phyloP scores from a whole-genome alignment of 2,113 vertebrate genomes.

The Mormyrus iriodes region DNA sequence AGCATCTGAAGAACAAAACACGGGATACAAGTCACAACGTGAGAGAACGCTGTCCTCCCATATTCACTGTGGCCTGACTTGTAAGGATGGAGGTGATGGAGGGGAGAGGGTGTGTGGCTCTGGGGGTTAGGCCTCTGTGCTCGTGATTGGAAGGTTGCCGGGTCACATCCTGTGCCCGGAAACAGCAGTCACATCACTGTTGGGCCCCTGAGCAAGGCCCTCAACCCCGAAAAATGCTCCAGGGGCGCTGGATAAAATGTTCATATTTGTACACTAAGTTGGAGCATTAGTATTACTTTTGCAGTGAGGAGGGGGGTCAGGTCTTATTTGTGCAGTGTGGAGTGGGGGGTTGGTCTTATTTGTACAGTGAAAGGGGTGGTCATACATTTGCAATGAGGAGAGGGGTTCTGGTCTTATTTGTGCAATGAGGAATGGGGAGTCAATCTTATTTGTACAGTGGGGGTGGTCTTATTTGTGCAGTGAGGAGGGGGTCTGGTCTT shows the following conservation, averaged over 20 bases:
- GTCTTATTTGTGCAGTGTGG: not conserved
- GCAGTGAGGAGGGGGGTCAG: not conserved
- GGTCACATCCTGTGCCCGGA: not conserved
- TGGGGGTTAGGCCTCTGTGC: not conserved
- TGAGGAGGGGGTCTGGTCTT: no score
- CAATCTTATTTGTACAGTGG: no score
- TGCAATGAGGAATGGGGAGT: not conserved
- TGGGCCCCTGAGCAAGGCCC: not conserved
- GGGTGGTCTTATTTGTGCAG: no score
- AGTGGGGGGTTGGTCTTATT: no score
- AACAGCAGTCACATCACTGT: not conserved
- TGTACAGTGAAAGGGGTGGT: no score
- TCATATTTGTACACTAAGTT: not conserved
- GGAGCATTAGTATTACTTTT: not conserved
- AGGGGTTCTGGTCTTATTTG: no score
- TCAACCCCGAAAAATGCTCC: not conserved
- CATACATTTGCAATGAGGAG: not conserved
- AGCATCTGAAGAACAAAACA: slow-evolving; percentile 47
- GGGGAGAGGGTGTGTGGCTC: not conserved
- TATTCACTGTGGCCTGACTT: not conserved
- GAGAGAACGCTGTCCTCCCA: not conserved
- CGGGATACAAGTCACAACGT: not conserved
- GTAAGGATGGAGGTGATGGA: not conserved
- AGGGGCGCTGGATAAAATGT: not conserved
- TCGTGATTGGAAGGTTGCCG: not conserved